A percentile compares a stretch with the other conserved stretches of the same genome.
phyloP scores from a whole-genome alignment of 2,888 invertebrate genomes.

The Tortricodes alternella region DNA sequence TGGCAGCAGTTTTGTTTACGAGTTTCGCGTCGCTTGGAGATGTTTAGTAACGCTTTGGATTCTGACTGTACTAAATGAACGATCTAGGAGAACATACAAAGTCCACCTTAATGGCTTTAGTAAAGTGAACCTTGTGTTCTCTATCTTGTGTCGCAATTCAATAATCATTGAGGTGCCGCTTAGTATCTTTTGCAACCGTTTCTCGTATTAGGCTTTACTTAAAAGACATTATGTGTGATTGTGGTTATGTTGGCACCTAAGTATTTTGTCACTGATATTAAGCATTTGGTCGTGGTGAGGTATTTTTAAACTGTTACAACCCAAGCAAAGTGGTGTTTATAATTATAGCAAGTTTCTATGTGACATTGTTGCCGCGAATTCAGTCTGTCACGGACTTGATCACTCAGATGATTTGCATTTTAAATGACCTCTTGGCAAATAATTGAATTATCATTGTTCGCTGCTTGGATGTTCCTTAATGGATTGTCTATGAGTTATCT shows the following conservation, averaged over 20 bases:
- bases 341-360: not conserved
- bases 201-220: constrained; percentile 21
- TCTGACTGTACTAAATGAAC: constrained; percentile 31
- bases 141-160: not conserved
- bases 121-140: not conserved
- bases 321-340: constrained; percentile 1
- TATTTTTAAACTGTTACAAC: constrained; percentile 22
- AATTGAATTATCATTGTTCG: no score
- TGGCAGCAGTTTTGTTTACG: constrained; percentile 21
- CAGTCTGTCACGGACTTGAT: no score
- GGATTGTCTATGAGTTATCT: no score
- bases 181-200: not conserved
- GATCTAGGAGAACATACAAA: constrained; percentile 5
- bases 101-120: not conserved
- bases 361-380: no score
- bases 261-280: constrained; percentile 29
- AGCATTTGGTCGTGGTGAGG: constrained; percentile 6
- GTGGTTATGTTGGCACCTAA: constrained; percentile 30
- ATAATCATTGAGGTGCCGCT: not conserved
- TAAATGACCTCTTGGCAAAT: no score
- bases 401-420: no score
- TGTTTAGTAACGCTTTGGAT: constrained; percentile 29
- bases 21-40: constrained; percentile 26
- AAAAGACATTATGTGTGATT: constrained; percentile 31
- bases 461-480: no score